Evolutionary conservation across 1,140 invertebrate genomes (phyloP).

Genomic region (Zaprionus lachaisei): DNA sequence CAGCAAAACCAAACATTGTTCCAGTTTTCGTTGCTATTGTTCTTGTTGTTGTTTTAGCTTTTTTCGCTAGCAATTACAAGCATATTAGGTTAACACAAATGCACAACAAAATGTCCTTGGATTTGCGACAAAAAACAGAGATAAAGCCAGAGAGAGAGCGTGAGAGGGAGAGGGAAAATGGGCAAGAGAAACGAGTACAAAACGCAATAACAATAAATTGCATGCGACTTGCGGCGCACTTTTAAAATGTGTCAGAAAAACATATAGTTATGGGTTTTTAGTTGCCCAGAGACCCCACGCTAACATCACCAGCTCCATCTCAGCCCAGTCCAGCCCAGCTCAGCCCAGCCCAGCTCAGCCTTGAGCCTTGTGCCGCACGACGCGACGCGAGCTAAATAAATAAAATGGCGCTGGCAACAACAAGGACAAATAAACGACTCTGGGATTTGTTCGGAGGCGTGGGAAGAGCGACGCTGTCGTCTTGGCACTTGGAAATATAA

Average conservation of each 20-base stretch:
- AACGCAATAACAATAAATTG: conserved; percentile 77
- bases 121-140: conserved; percentile 37
- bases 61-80: conserved; percentile 60
- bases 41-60: conserved; percentile 21
- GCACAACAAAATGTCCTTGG: conserved; percentile 70
- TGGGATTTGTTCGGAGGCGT: conserved; percentile 55
- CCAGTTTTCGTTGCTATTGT: conserved; percentile 29
- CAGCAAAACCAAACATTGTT: conserved; percentile 37
- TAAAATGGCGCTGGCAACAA: conserved; percentile 34
- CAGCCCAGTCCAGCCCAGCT: background rate
- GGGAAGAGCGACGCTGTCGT: background rate
- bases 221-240: conserved; percentile 70
- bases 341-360: background rate
- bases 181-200: conserved; percentile 50
- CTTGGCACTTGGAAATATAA: conserved; percentile 55
- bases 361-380: conserved; percentile 17
- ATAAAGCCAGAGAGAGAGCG: background rate
- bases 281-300: conserved; percentile 41
- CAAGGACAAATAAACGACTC: conserved; percentile 64
- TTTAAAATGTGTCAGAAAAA: conserved; percentile 78
- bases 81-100: conserved; percentile 72
- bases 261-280: conserved; percentile 78
- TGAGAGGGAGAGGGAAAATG: background rate
- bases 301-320: background rate
- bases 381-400: conserved; percentile 47